Evolutionary conservation across 2,888 invertebrate species (phyloP).

Genomic region (Plebejus argus): DNA sequence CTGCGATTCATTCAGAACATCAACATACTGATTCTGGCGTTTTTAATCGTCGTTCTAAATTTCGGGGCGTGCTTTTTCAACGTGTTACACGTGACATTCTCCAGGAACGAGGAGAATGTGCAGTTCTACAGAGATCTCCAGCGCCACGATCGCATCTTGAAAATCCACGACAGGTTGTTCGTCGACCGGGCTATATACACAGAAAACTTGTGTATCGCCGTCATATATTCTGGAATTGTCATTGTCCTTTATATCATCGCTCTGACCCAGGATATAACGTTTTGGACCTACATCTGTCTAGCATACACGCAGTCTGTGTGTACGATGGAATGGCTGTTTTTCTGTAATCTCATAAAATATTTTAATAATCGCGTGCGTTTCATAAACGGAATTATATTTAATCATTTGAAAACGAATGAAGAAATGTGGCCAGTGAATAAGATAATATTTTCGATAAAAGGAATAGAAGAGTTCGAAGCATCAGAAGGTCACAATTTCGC

Average conservation of each 20-base stretch:
- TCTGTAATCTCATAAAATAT: constrained; percentile 52
- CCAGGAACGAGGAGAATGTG: constrained; percentile 52
- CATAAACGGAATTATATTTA: constrained; percentile 56
- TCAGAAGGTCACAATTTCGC: constrained; percentile 51
- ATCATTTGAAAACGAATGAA: constrained; percentile 47
- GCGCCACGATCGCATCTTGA: not conserved
- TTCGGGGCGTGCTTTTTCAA: constrained; percentile 45
- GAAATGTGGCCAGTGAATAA: constrained; percentile 32
- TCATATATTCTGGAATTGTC: not conserved
- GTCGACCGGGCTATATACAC: not conserved
- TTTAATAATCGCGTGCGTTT: constrained; percentile 54
- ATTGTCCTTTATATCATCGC: not conserved
- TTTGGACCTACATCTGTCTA: constrained; percentile 33
- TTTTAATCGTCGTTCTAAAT: not conserved
- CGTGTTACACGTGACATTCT: constrained; percentile 54
- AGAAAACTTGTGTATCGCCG: not conserved
- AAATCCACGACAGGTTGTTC: constrained; percentile 9
- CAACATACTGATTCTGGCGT: not conserved
- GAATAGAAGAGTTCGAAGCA: constrained; percentile 48
- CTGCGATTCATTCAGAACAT: not conserved
- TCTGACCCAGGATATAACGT: not conserved
- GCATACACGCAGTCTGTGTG: constrained; percentile 47
- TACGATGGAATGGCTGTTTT: constrained; percentile 52
- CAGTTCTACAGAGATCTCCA: not conserved
- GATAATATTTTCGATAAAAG: constrained; percentile 42